Conservation (phyloP, 1,140 invertebrate species). For the Drosophila azteca region DNA sequence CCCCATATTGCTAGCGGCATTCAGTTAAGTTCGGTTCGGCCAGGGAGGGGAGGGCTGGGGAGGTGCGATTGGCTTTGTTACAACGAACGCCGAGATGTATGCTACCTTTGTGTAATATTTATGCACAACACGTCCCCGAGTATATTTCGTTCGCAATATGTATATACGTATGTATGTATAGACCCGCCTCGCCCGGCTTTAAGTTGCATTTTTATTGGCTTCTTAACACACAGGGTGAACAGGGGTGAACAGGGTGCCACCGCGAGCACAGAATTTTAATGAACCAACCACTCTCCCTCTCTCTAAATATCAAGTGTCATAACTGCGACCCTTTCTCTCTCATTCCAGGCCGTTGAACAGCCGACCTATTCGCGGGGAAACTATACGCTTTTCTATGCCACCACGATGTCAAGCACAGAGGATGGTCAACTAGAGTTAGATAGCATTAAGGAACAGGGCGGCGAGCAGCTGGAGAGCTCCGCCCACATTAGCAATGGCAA, state of each 20-base stretch:
- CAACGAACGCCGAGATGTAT: conserved; percentile 42
- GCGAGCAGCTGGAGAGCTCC: conserved; percentile 10
- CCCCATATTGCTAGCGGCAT: conserved; percentile 7
- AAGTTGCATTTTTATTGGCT: conserved; percentile 81
- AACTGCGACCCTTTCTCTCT: conserved; percentile 7
- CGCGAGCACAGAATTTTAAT: conserved; percentile 64
- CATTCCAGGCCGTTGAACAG: conserved; percentile 67
- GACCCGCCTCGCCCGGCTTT: conserved; percentile 47
- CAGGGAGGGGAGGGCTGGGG: background rate
- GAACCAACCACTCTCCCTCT: background rate
- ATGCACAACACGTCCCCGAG: conserved; percentile 69
- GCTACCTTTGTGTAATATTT: conserved; percentile 65
- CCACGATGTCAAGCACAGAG: conserved; percentile 75
- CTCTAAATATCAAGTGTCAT: conserved; percentile 52
- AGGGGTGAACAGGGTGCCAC: conserved; percentile 35
- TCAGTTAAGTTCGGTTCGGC: conserved; percentile 9
- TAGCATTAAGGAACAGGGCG: conserved; percentile 66
- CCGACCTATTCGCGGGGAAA: conserved; percentile 81
- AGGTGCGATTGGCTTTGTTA: conserved; percentile 27
- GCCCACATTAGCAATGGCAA: conserved; percentile 39
- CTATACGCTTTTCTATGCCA: conserved; percentile 81
- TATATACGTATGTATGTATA: conserved; percentile 8
- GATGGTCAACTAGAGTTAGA: conserved; percentile 71
- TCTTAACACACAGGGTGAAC: conserved; percentile 44
- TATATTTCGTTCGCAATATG: conserved; percentile 70